Evolutionary conservation across 23 tunicate species (phyloP).

Genomic region (Trididemnum miniatum): DNA sequence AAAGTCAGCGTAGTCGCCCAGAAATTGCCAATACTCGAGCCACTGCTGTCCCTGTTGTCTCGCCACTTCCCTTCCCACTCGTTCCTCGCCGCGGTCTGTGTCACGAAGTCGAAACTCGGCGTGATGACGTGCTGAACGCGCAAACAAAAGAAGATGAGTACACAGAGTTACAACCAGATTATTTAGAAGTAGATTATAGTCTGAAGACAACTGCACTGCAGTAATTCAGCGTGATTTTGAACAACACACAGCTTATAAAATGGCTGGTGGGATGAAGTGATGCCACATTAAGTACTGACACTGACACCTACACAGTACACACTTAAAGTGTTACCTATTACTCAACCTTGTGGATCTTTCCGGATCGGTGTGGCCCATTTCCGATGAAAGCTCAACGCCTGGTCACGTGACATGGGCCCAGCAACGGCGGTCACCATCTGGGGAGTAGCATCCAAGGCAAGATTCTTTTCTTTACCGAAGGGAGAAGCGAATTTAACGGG

Average conservation of each 20-base stretch:
- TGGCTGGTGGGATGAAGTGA: background rate
- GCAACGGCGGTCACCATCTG: constrained; percentile 57
- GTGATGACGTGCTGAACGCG: constrained; percentile 2
- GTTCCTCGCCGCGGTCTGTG: constrained; percentile 73
- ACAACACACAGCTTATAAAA: too few relatives aligned
- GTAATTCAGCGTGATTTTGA: too few relatives aligned
- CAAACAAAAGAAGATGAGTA: too few relatives aligned
- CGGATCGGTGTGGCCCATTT: constrained; percentile 65
- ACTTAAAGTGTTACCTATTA: background rate
- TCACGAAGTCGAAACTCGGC: constrained; percentile 57
- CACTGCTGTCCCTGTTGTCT: constrained; percentile 38
- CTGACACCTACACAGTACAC: too few relatives aligned
- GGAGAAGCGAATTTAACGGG: background rate
- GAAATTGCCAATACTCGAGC: constrained; percentile 88
- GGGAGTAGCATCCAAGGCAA: constrained; percentile 1
- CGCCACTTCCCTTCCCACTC: constrained; percentile 77
- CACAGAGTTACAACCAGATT: too few relatives aligned
- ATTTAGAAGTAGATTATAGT: background rate
- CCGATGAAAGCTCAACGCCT: constrained; percentile 45
- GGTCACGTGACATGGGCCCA: constrained; percentile 73
- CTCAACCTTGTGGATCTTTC: constrained; percentile 26
- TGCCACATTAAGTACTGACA: background rate
- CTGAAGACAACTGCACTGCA: background rate
- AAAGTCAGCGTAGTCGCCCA: constrained; percentile 73
- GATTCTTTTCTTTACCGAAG: background rate